Conservation (phyloP, 1,140 invertebrate species). For the Bombus balteatus region DNA sequence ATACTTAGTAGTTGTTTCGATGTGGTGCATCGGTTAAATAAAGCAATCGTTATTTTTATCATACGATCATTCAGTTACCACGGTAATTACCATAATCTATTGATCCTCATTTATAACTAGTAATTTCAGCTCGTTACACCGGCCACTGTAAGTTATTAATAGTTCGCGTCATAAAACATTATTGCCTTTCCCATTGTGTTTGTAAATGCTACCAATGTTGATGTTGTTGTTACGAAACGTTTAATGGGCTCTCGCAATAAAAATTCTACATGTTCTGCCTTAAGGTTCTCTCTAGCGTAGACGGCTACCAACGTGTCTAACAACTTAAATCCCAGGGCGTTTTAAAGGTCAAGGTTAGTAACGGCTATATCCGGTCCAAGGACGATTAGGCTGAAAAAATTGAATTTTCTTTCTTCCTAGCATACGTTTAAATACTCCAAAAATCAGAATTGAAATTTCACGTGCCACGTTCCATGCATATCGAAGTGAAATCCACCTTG, state of each 20-base stretch:
- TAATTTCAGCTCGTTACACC: not conserved
- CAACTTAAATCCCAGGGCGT: not conserved
- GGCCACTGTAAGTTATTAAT: not conserved
- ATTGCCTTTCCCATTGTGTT: not conserved
- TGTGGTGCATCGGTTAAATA: too few species aligned
- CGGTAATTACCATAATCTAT: constrained; percentile 18
- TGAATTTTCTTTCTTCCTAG: not conserved
- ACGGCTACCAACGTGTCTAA: not conserved
- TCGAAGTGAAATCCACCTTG: too few species aligned
- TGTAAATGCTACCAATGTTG: too few species aligned
- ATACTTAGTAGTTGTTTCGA: not conserved
- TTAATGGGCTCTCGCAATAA: too few species aligned
- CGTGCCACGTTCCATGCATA: too few species aligned
- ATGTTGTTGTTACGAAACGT: too few species aligned
- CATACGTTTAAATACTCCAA: fast-evolving
- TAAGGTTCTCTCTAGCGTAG: too few species aligned
- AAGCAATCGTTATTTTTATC: not conserved
- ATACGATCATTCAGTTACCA: not conserved
- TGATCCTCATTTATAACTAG: not conserved
- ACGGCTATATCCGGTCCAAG: not conserved
- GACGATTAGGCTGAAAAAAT: not conserved
- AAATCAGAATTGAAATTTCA: too few species aligned
- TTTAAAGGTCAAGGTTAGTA: not conserved
- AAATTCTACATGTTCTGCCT: too few species aligned
- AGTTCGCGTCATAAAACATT: not conserved